Base-by-base conservation (phyloP, 1,140 invertebrate genomes). In the Campodea augens region DNA sequence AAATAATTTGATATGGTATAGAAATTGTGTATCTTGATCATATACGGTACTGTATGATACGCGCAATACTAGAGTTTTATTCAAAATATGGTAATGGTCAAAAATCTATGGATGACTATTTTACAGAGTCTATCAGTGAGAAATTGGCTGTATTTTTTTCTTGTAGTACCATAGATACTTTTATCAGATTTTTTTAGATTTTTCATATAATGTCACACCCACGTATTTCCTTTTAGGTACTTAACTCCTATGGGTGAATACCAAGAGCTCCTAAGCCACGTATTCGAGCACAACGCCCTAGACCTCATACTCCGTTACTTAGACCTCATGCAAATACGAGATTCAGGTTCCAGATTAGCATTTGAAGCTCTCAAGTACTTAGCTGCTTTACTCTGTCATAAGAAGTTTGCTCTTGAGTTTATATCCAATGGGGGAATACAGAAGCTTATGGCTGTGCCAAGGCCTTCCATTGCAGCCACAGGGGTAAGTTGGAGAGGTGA, bases 371-470 rank as follows among this genome's bases (percentile, higher is more conserved):
- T 91, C 0, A 81, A 92, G 66, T 98, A 95, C 63, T 66, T 97
- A 2, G 83, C 89, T 0, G 83, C 90, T 1, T 61, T 97, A 37
- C 67, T 97, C 0, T 96, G 90, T 55, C 92, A 97, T 61, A 97
- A 96, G 63, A 97, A 96, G 61, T 96, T 97, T 67, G 87, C 88
- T 0, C 77, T 95, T 7, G 90, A 97, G 60, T 97, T 97, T 62
- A 75, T 97, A 12, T 75, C 79, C 44, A 72, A 77, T 52, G 78
- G 79, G 29, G 90, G 90, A 2, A 59, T 96, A 38, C 79, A 85
- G 69, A 71, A 74, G 50, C 66, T 96, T 24, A 62, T 96, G 3
- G 78, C 87, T 57, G 82, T 97, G 3, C 85, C 88, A 4, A 69
- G 85, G 25, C 91, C 90, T 2, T 92, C 88, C 29, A 77, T 97